A percentile compares a stretch with the other conserved stretches of the same genome.
These are phyloP conservation scores for Sphaerophoria rueppellii DNA, from an alignment of 2,888 invertebrate species.

Conservation along the genomic window DNA sequence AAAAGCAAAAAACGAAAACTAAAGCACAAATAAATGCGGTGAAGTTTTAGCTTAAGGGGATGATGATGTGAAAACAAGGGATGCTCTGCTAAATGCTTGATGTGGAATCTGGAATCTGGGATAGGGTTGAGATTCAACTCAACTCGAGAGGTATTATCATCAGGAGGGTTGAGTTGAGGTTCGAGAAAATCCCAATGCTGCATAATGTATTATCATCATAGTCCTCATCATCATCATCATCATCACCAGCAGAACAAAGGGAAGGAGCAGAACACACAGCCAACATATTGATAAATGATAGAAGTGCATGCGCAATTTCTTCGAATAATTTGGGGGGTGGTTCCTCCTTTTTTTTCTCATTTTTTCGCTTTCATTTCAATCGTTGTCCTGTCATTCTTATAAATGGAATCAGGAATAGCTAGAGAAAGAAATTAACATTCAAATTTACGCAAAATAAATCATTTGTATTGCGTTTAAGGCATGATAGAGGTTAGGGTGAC, in stretches of 20 bases:
- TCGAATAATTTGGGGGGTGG: conserved; percentile 74
- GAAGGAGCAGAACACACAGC: conserved; percentile 56
- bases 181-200: conserved; percentile 48
- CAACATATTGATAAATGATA: conserved; percentile 71
- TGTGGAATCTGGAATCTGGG: background rate
- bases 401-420: background rate
- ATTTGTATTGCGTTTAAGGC: conserved; percentile 71
- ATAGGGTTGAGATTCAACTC: conserved; percentile 36
- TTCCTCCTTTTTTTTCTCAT: conserved; percentile 30
- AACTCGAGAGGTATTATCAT: background rate
- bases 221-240: conserved; percentile 53
- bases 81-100: conserved; percentile 14
- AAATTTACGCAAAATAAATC: conserved; percentile 77
- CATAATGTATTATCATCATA: conserved; percentile 70
- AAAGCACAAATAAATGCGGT: conserved; percentile 73
- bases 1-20: conserved; percentile 61
- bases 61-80: conserved; percentile 65
- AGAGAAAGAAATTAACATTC: conserved; percentile 58
- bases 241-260: conserved; percentile 58
- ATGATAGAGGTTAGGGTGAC: conserved; percentile 49
- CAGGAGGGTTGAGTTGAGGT: conserved; percentile 4
- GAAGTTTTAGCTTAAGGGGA: conserved; percentile 56
- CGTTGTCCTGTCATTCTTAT: background rate
- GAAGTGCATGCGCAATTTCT: conserved; percentile 75
- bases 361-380: background rate